Evolutionary conservation across 1,140 invertebrate species (phyloP).

Genomic region (Pseudachorutes palmiensis): DNA sequence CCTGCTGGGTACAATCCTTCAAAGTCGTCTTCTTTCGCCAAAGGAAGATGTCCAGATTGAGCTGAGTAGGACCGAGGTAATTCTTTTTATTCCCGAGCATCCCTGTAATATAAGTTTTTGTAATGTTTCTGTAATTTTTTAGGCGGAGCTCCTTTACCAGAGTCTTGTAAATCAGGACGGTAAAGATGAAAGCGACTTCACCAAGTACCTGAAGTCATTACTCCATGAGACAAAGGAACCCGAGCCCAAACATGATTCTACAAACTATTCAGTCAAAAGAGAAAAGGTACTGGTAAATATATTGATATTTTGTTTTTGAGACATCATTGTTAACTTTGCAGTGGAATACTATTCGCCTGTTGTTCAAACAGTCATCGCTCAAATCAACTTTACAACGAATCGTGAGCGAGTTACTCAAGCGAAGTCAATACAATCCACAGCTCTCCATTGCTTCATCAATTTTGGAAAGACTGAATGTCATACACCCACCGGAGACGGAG

Average conservation of each 20-base stretch:
- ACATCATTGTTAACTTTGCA: conserved; percentile 42
- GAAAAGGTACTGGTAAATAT: conserved; percentile 35
- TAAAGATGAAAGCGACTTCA: conserved; percentile 23
- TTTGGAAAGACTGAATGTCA: conserved; percentile 70
- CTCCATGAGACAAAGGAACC: conserved; percentile 20
- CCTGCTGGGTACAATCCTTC: conserved; percentile 74
- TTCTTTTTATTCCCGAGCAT: background rate
- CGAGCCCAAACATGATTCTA: conserved; percentile 15
- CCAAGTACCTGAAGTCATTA: conserved; percentile 27
- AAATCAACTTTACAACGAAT: conserved; percentile 67
- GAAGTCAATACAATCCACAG: conserved; percentile 71
- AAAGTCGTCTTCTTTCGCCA: conserved; percentile 59
- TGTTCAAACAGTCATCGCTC: conserved; percentile 64
- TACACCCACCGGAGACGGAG: conserved; percentile 42
- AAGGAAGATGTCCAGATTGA: conserved; percentile 74
- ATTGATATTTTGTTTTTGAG: background rate
- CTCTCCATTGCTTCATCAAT: conserved; percentile 79
- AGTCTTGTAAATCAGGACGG: conserved; percentile 18
- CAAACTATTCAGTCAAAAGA: conserved; percentile 28
- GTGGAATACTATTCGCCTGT: conserved; percentile 83
- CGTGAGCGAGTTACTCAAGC: conserved; percentile 69
- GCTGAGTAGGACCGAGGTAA: conserved; percentile 72
- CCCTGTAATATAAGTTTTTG: too few species aligned
- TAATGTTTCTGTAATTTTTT: too few species aligned
- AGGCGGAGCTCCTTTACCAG: conserved; percentile 34